Evolutionary conservation across 2,888 invertebrate species (phyloP).

Genomic region (Erebia aethiops): DNA sequence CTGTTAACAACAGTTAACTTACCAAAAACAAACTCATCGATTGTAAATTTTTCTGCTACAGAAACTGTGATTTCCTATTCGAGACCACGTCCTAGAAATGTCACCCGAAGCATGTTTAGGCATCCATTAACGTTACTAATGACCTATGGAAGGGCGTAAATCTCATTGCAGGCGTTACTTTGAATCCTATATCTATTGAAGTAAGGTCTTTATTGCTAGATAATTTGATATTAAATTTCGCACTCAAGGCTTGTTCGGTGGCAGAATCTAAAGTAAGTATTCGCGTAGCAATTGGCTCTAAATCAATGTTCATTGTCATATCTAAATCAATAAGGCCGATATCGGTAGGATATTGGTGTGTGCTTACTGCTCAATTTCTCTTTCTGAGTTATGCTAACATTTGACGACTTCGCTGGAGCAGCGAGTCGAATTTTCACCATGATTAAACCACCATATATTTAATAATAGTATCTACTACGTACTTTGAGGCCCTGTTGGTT

Average conservation of each 20-base stretch:
- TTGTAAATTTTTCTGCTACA: constrained; percentile 3
- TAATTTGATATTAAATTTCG: constrained; percentile 29
- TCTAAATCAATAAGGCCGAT: constrained; percentile 37
- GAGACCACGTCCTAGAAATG: constrained; percentile 29
- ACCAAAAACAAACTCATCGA: constrained; percentile 12
- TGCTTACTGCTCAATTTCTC: constrained; percentile 21
- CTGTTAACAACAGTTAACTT: constrained; percentile 13
- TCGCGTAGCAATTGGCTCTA: constrained; percentile 33
- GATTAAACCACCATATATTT: too few relatives aligned
- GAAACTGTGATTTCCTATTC: constrained; percentile 23
- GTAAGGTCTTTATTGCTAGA: constrained; percentile 13
- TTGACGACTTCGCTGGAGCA: constrained; percentile 5
- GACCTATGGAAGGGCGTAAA: constrained; percentile 27
- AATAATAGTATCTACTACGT: too few relatives aligned
- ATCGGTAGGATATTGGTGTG: constrained; percentile 13
- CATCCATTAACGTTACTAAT: constrained; percentile 28
- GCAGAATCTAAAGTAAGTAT: constrained; percentile 28
- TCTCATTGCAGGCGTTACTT: background rate
- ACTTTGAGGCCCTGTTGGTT: too few relatives aligned
- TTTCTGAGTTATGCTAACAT: constrained; percentile 15
- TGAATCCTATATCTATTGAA: constrained; percentile 18
- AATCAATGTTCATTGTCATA: constrained; percentile 40
- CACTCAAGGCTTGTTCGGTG: constrained; percentile 27
- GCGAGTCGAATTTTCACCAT: background rate
- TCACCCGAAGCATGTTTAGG: constrained; percentile 26